Base-by-base conservation (phyloP, 2,888 invertebrate genomes). In the Anticlea derivata region DNA sequence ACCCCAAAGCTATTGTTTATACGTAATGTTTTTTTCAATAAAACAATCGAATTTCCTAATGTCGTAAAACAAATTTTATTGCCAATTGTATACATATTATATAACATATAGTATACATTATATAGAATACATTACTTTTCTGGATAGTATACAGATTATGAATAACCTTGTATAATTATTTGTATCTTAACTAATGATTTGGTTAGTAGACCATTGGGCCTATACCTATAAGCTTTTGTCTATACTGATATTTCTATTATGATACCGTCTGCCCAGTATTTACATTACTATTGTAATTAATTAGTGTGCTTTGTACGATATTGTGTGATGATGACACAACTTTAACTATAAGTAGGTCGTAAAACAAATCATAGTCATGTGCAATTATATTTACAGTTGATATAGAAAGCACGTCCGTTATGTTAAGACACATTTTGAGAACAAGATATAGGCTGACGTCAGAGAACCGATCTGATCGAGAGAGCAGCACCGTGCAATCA, bases 401-500 rank as follows among this genome's bases (percentile, higher is more conserved):
- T 29, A 7, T 13, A 35, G 35, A 30, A 30, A 50, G 26, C 34
- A 50, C 44, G 34, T 45, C 29, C n/a, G 8, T 22, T 23, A 23
- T 7, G 17, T 30, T 13, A 2, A 26, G 7, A 27, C 10, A 33
- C 13, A 12, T 26, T 26, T 31, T 35, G 37, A 31, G 24, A 38
- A 27, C 24, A 45, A 39, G 17, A 33, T 33, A 22, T 40, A 8
- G 17, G 46, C 8, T 48, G 49, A 50, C 41, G 41, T 54, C 41
- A 43, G 27, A 43, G 26, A n/a, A 10, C 39, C 5, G 44, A 27
- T 31, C 41, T 55, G 48, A 27, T 46, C 35, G 30, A 34, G 43
- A 45, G 59, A 43, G 57, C 52, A 61, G 50, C 60, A 55, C 52
- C 57, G 68, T 66, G 70, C 78, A 80, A 80, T 80, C 81, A 76